Conservation (phyloP, 2,113 vertebrate genomes). For the Pan paniscus region DNA sequence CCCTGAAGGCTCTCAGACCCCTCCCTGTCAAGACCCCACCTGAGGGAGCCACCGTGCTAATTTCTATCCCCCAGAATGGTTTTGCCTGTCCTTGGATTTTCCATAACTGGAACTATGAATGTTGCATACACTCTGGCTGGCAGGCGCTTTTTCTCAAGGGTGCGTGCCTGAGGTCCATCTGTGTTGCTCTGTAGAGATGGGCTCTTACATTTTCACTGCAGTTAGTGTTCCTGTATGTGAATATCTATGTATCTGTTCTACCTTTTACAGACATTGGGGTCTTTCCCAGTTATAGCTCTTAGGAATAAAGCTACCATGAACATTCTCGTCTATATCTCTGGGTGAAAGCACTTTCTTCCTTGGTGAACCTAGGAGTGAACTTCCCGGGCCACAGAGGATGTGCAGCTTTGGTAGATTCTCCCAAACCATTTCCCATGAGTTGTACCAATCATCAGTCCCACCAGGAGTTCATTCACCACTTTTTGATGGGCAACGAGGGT, state of each 20-base stretch:
- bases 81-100: background rate
- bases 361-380: no score
- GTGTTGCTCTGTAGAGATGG: background rate
- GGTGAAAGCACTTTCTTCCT: background rate
- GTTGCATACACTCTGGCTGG: background rate
- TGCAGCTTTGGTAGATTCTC: background rate
- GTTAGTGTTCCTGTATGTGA: background rate
- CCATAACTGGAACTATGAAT: background rate
- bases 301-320: background rate
- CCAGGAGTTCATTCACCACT: accelerated
- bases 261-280: background rate
- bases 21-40: background rate
- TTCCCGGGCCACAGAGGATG: no score
- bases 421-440: background rate
- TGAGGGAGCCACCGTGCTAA: background rate
- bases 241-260: background rate
- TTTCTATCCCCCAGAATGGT: background rate
- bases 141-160: background rate
- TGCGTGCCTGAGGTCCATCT: background rate
- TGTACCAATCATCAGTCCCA: background rate
- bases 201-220: background rate
- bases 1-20: background rate
- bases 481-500: background rate
- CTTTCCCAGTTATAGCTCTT: background rate
- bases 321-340: background rate